phyloP scores from a whole-genome alignment of 2,797 vertebrate genomes.

The Hozukius guyotensis region DNA sequence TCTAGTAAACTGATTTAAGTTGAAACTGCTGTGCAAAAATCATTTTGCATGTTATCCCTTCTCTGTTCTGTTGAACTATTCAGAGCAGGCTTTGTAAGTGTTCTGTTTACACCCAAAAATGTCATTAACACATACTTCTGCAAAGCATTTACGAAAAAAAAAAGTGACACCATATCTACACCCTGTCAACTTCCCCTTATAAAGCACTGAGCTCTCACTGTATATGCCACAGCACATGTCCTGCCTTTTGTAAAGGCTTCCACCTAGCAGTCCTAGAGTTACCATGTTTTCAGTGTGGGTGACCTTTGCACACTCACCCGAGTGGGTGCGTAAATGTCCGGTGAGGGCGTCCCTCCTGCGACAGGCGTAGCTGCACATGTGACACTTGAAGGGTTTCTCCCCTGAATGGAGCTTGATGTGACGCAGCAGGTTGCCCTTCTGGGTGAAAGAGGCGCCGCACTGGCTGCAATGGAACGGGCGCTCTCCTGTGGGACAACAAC shows the following conservation, averaged over 20 bases:
- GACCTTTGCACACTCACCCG: conserved; percentile 82
- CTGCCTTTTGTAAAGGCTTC: conserved; percentile 4
- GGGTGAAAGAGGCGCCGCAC: conserved; percentile 98
- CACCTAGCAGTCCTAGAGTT: neutral
- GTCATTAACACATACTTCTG: conserved; percentile 59
- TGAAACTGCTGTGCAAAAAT: neutral
- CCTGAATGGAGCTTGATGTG: conserved; percentile 99
- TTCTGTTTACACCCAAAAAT: conserved; percentile 42
- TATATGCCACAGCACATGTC: conserved; percentile 7
- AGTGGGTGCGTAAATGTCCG: conserved; percentile 96
- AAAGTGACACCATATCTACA: conserved; percentile 64
- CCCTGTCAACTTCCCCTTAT: conserved; percentile 64
- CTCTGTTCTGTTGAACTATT: neutral
- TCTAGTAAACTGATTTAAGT: neutral
- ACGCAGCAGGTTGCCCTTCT: conserved; percentile 98
- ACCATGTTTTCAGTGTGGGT: neutral
- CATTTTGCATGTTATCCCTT: neutral
- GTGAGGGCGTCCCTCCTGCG: conserved; percentile 97
- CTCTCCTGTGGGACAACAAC: conserved; percentile 85
- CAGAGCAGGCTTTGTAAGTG: neutral
- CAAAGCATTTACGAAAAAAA: conserved; percentile 52
- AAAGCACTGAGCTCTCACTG: conserved; percentile 1
- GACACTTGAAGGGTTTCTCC: conserved; percentile 99
- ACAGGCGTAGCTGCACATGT: conserved; percentile 98
- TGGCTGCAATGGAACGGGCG: conserved; percentile 98